These are phyloP conservation scores for Diphyllodes magnificus DNA, from an alignment of 2,113 vertebrate genomes.

Conservation along the genomic window DNA sequence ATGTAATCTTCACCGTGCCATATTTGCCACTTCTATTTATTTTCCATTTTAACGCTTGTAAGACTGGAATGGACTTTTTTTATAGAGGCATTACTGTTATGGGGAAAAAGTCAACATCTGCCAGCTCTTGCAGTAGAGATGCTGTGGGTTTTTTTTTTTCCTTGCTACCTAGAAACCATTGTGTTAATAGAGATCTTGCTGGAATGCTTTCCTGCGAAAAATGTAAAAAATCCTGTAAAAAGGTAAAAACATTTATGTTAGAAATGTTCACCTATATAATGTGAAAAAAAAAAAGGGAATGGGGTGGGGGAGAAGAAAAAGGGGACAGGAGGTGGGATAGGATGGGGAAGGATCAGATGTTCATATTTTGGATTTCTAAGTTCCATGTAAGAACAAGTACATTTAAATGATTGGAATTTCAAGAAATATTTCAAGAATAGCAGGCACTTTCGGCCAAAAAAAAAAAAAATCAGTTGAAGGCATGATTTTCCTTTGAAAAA, in stretches of 20 bases:
- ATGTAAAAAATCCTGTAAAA: neutral
- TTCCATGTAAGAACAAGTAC: neutral
- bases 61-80: neutral
- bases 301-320: accelerated
- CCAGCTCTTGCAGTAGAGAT: neutral
- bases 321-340: neutral
- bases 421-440: neutral
- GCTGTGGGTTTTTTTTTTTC: neutral
- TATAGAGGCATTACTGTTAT: neutral
- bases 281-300: neutral
- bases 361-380: neutral
- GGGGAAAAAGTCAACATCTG: slow-evolving; percentile 41
- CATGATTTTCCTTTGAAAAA: neutral
- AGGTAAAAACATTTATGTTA: neutral
- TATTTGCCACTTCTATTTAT: slow-evolving; percentile 23
- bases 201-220: neutral
- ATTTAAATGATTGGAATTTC: too few species aligned
- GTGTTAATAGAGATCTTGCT: neutral
- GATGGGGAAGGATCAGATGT: neutral
- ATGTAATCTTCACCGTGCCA: neutral
- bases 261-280: neutral
- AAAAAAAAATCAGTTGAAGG: neutral
- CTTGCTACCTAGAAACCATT: slow-evolving; percentile 31
- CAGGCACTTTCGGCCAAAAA: accelerated
- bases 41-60: neutral